Percentiles rank a stretch among this genome's conserved stretches.
Conservation (phyloP, 2,113 vertebrate species). For the Sisor rabdophorus region DNA sequence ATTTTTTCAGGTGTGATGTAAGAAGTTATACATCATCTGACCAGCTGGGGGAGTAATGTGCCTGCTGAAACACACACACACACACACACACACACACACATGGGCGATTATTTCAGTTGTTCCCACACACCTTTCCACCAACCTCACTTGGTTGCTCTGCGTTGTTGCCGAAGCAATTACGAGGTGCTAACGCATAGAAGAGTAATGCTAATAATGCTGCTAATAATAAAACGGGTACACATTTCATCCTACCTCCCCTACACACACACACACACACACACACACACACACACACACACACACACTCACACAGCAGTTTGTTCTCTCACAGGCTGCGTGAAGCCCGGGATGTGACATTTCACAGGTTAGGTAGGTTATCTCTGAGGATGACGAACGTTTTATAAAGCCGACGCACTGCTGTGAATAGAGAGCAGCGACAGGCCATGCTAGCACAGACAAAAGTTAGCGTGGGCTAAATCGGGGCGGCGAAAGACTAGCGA, state of each 20-base stretch:
- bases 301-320: neutral
- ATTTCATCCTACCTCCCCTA: neutral
- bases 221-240: constrained; percentile 18
- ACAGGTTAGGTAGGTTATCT: constrained; percentile 58
- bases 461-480: neutral
- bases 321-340: constrained; percentile 52
- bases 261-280: neutral
- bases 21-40: constrained; percentile 11
- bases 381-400: constrained; percentile 45
- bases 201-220: constrained; percentile 24
- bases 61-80: neutral
- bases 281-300: too few relatives aligned
- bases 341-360: constrained; percentile 58
- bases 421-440: constrained; percentile 36
- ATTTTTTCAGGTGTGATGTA: constrained; percentile 38
- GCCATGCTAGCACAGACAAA: neutral
- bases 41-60: constrained; percentile 41
- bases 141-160: neutral
- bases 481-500: neutral
- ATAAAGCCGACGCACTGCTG: constrained; percentile 57
- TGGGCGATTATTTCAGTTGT: constrained; percentile 13
- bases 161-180: constrained; percentile 14
- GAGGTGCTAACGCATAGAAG: constrained; percentile 11
- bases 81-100: constrained; percentile 24
- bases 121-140: constrained; percentile 4